Base-by-base conservation (phyloP, 2,113 vertebrate species). In the Polypterus bichir region DNA sequence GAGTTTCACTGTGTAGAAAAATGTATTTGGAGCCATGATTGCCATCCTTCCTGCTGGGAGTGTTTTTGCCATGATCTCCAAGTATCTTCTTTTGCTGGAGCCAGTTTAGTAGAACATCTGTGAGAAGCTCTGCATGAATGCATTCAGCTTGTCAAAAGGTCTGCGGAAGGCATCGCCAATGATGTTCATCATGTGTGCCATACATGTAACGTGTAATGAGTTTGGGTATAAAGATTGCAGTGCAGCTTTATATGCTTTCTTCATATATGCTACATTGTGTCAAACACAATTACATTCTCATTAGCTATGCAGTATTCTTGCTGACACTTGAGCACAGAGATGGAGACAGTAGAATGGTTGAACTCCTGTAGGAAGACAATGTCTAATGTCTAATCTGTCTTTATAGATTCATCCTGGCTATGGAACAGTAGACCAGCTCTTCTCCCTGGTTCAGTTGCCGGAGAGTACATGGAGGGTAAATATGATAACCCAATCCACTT, bases 251-350 rank as follows among this genome's bases (percentile, higher is more conserved):
- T 49, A 69, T 2, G 67, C 53, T 11, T 65, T 71, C 48, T 64
- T 64, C 67, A 69, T 71, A 47, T 57, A 69, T 11, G 64, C 67
- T 3, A 64, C 65, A 54, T 69, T 71, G 6, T 72, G 53, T 70
- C 58, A 47, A 70, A 72, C 0, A 70, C 62, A 49, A 72, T 67
- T n/a, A 70, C 63, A 59, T 64, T 27, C n/a, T 64, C 57, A 54
- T 54, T 64, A 46, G 48, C 9, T 46, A 59, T 64, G 49, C 47
- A 8, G 7, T 46, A 59, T 10, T 64, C 49, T 49, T 64, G 57
- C 4, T 59, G 63, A n/a, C 47, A 51, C 48, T 64, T 64, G 7
- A 64, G 48, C 5, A 60, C 57, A 54, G 57, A n/a, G 57, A 64
- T 64, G 5, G 61, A 59, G 8, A 64, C 63, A 45, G 57, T 53